Evolutionary conservation across 2,888 invertebrate species (phyloP).

Genomic region (Morpho helenor): DNA sequence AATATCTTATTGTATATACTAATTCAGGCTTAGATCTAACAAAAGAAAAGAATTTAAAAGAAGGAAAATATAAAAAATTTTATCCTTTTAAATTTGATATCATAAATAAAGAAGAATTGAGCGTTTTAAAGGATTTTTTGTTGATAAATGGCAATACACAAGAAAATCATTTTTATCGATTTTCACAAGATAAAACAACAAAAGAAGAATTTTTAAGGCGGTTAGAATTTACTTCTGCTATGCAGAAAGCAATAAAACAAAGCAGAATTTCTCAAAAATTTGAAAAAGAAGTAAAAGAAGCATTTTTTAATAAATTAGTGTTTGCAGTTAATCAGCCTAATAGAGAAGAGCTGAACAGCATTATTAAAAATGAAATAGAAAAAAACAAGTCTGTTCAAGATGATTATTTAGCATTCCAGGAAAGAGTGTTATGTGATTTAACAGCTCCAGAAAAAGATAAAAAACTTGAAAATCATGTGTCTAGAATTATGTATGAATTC

Average conservation of each 20-base stretch:
- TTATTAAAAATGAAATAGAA: conserved; percentile 33
- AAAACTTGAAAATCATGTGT: conserved; percentile 12
- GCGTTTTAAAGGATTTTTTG: conserved; percentile 27
- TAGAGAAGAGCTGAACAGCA: conserved; percentile 32
- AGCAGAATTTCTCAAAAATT: conserved; percentile 28
- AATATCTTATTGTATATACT: neutral
- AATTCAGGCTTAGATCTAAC: neutral
- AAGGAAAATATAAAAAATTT: neutral
- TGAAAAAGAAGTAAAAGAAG: conserved; percentile 30
- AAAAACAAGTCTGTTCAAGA: conserved; percentile 25
- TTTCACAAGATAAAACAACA: conserved; percentile 29
- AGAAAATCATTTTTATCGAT: conserved; percentile 30
- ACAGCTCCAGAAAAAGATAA: conserved; percentile 26
- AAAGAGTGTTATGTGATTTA: conserved; percentile 28
- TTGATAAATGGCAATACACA: conserved; percentile 27
- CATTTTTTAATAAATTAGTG: conserved; percentile 32
- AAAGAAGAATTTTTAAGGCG: conserved; percentile 32
- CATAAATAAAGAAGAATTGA: conserved; percentile 27
- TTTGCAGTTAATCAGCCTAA: conserved; percentile 27
- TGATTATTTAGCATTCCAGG: conserved; percentile 31
- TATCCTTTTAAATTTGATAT: conserved; percentile 14
- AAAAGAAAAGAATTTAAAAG: neutral
- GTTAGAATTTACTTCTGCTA: conserved; percentile 31
- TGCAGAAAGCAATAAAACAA: conserved; percentile 29
- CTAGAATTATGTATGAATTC: conserved; percentile 27